Conservation (phyloP, 2,113 vertebrate species). For the Syrmaticus mikado region DNA sequence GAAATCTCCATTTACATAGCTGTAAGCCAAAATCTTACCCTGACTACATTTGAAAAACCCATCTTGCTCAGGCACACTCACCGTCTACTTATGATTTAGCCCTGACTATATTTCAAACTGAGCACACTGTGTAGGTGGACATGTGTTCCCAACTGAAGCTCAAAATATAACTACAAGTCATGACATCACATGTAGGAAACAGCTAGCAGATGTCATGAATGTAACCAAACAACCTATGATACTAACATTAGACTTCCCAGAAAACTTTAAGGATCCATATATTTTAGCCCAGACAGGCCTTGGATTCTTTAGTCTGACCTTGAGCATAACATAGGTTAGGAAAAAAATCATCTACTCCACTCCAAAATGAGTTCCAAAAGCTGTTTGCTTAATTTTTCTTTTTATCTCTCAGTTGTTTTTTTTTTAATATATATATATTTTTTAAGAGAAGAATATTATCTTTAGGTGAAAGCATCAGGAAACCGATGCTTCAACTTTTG, state of each 20-base stretch:
- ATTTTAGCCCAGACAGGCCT: background rate
- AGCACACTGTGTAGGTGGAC: conserved; percentile 19
- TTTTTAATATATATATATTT: background rate
- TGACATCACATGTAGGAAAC: conserved; percentile 36
- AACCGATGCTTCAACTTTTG: background rate
- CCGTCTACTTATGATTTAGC: background rate
- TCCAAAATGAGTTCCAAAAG: background rate
- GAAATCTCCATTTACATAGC: background rate
- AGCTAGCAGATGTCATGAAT: conserved; percentile 25
- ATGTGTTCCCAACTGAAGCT: background rate
- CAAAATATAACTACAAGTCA: background rate
- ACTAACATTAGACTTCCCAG: conserved; percentile 18
- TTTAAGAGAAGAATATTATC: background rate
- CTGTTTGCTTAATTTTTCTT: background rate
- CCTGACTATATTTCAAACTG: background rate
- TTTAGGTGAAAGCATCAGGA: background rate
- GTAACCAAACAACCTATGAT: background rate
- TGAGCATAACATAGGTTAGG: background rate
- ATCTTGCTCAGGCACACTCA: background rate
- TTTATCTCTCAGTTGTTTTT: too few species aligned
- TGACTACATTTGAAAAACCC: background rate
- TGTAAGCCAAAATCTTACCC: background rate
- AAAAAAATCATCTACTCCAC: background rate
- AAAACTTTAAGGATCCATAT: conserved; percentile 5
- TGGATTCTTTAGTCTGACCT: background rate